Evolutionary conservation across 2,888 invertebrate species (phyloP).

Genomic region (Himalopsyche anomala): DNA sequence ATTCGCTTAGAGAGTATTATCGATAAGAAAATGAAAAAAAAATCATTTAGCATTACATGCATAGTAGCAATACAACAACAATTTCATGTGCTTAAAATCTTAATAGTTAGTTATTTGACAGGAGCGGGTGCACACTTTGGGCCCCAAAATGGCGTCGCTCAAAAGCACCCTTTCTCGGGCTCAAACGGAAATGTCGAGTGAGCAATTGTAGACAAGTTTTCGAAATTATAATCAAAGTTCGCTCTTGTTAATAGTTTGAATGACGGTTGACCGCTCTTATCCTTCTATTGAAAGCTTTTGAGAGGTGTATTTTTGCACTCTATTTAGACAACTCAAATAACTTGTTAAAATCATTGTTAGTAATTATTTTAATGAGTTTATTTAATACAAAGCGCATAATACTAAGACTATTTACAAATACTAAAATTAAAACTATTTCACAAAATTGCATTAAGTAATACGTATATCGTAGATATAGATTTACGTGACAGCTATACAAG

Average conservation of each 20-base stretch:
- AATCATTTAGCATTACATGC: background rate
- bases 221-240: slow-evolving; percentile 48
- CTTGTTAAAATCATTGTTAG: background rate
- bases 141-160: slow-evolving; percentile 47
- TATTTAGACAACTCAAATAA: background rate
- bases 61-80: background rate
- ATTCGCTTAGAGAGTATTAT: too few species aligned
- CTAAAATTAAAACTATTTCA: too few species aligned
- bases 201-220: slow-evolving; percentile 56
- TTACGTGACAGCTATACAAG: too few species aligned
- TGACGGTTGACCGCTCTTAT: slow-evolving; percentile 42
- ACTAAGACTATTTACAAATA: too few species aligned
- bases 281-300: slow-evolving; percentile 7
- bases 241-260: slow-evolving; percentile 54
- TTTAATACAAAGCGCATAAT: too few species aligned
- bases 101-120: slow-evolving; percentile 44
- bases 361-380: too few species aligned
- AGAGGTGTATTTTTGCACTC: slow-evolving; percentile 22
- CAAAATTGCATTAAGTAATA: too few species aligned
- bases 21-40: too few species aligned
- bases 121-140: slow-evolving; percentile 39
- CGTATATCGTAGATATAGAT: too few species aligned
- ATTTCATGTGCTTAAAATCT: slow-evolving; percentile 43
- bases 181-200: slow-evolving; percentile 45
- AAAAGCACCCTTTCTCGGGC: slow-evolving; percentile 30